phyloP scores from a whole-genome alignment of 2,113 vertebrate genomes.

The Stigmatopora argus region DNA sequence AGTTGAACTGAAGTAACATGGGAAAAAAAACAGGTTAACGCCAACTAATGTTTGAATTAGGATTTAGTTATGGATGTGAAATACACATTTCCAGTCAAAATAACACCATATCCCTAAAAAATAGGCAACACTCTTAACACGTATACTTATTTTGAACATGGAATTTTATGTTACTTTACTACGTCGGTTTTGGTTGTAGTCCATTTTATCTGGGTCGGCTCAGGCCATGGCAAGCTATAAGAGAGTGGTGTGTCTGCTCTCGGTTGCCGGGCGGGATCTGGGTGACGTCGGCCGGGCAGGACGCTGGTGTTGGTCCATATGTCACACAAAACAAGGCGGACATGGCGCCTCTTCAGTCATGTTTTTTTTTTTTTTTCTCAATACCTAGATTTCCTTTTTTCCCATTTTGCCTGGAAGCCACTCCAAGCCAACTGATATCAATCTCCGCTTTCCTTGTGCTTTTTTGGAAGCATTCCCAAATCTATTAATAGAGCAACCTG shows the following conservation, averaged over 20 bases:
- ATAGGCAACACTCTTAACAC: too few species aligned
- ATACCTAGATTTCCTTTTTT: neutral
- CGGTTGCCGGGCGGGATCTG: constrained; percentile 32
- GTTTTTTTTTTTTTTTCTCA: neutral
- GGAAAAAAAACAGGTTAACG: too few species aligned
- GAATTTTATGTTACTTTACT: neutral
- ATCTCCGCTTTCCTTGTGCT: constrained; percentile 7
- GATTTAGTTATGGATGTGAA: too few species aligned
- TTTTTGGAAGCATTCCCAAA: constrained; percentile 5
- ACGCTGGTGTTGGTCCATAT: constrained; percentile 51
- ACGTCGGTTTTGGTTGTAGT: neutral
- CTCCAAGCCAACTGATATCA: constrained; percentile 2
- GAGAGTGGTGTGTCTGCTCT: constrained; percentile 22
- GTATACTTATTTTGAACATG: neutral
- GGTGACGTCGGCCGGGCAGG: constrained; percentile 52
- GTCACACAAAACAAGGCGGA: constrained; percentile 23
- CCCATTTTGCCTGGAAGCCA: neutral
- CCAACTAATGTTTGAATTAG: too few species aligned
- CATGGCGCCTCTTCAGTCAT: constrained; percentile 7
- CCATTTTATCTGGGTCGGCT: constrained; percentile 3
- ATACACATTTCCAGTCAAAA: too few species aligned
- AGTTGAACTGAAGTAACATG: too few species aligned
- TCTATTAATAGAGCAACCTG: constrained; percentile 12
- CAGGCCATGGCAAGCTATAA: constrained; percentile 7
- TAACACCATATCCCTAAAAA: too few species aligned